Evolutionary conservation across 2,888 invertebrate species (phyloP).

Genomic region (Pseudococcus jackbeardsleyi): DNA sequence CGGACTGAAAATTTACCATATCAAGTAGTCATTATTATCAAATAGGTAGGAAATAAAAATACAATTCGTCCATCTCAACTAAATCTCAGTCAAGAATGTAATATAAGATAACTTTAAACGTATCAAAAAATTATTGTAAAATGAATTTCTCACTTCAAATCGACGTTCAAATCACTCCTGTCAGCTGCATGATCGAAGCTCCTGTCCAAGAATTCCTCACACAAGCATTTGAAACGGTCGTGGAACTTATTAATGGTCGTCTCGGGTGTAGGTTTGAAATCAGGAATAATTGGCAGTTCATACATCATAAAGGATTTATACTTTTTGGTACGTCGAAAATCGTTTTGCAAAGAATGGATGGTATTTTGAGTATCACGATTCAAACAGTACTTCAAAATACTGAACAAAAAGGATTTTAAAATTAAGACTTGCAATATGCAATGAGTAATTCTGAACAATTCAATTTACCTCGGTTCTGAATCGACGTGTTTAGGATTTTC

Average conservation of each 20-base stretch:
- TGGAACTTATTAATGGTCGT: neutral
- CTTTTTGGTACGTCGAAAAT: neutral
- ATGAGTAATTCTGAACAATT: neutral
- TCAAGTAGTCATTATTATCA: neutral
- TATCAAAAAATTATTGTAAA: neutral
- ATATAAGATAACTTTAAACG: too few species aligned
- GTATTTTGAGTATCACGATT: neutral
- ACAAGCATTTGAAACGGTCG: constrained; percentile 28
- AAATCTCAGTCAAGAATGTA: too few species aligned
- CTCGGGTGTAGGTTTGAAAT: neutral
- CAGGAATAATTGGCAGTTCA: neutral
- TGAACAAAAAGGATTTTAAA: neutral
- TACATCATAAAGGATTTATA: neutral
- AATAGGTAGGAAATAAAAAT: too few species aligned
- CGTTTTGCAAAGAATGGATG: neutral
- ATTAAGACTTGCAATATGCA: neutral
- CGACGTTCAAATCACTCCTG: neutral
- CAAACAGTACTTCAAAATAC: neutral
- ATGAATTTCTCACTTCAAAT: neutral
- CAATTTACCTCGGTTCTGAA: neutral
- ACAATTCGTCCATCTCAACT: too few species aligned
- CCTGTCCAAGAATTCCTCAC: neutral
- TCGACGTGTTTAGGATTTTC: neutral
- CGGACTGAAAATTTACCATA: neutral
- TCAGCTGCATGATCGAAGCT: too few species aligned